Evolutionary conservation across 2,888 invertebrate species (phyloP), one percentile per base, ranked within the genome.

Genomic region (Mechanitis messenoides): DNA sequence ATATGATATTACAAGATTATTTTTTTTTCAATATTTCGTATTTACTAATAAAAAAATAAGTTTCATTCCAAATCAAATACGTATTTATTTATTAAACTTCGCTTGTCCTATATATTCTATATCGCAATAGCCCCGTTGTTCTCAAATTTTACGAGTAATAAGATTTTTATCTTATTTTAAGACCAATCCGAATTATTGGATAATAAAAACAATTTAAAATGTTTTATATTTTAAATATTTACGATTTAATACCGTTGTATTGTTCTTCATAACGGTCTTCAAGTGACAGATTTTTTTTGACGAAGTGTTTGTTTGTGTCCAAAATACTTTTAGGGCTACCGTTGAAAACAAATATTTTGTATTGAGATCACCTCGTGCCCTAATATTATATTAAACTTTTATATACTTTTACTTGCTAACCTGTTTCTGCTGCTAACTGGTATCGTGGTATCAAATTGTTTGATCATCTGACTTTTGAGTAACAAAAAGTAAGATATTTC

Each of bases 261-360:
- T 56, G 59, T 62, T 63, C 63, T 63, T 68, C 58, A 58, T 68
- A 71, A 71, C 71, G 69, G 71, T 69, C 33, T 54, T 31, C 33
- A 33, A 12, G 53, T 59, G 63, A 64, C 66, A 63, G 50, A 64
- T 67, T 59, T 66, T 59, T 60, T 46, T 53, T 62, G 58, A 56
- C 55, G 60, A 63, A 54, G 60, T 67, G 65, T 69, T 73, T 70
- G 64, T 64, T 68, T 61, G 54, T 55, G 58, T 61, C 54, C 63
- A 59, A 60, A 68, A 69, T 70, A 71, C 70, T 61, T 45, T 68
- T 59, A 67, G 64, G 68, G 63, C 70, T 65, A 66, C 72, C 71
- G 69, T 54, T 63, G 64, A 45, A 35, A 56, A 58, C 45, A 60
- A 62, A 55, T 42, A 55, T 12, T 45, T 47, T 1, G 53, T 11